Conservation (phyloP, 2,888 invertebrate genomes). For the Perizoma affinitatum region DNA sequence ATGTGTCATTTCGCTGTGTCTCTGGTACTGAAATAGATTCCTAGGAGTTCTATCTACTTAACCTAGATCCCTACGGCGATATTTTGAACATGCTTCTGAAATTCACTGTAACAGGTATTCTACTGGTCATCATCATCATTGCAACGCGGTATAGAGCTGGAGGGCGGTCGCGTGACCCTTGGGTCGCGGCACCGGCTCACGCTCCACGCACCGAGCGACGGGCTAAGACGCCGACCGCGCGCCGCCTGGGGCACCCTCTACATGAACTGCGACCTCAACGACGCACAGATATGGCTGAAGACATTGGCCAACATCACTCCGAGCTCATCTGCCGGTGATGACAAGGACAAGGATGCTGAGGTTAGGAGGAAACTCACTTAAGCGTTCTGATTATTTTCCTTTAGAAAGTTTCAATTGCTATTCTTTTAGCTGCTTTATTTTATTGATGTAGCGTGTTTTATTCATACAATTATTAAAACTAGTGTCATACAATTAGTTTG, state of each 20-base stretch:
- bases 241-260: constrained; percentile 96
- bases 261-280: constrained; percentile 96
- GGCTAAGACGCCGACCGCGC: constrained; percentile 91
- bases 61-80: too few species aligned
- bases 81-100: too few species aligned
- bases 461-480: too few species aligned
- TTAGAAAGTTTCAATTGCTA: too few species aligned
- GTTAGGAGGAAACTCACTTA: constrained; percentile 33
- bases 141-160: constrained; percentile 95
- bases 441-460: too few species aligned
- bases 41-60: too few species aligned
- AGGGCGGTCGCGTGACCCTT: constrained; percentile 91
- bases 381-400: too few species aligned
- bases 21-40: too few species aligned
- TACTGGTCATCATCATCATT: constrained; percentile 99
- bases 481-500: too few species aligned
- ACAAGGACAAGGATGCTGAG: constrained; percentile 55
- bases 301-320: constrained; percentile 82
- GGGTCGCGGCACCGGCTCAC: constrained; percentile 91
- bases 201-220: constrained; percentile 90
- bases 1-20: too few species aligned
- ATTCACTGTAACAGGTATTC: constrained; percentile 82
- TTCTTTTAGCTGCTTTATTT: too few species aligned
- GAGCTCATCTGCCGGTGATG: constrained; percentile 36
- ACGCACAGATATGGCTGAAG: constrained; percentile 96